Evolutionary conservation across 2,888 invertebrate species (phyloP).

Genomic region (Amorpha juglandis): DNA sequence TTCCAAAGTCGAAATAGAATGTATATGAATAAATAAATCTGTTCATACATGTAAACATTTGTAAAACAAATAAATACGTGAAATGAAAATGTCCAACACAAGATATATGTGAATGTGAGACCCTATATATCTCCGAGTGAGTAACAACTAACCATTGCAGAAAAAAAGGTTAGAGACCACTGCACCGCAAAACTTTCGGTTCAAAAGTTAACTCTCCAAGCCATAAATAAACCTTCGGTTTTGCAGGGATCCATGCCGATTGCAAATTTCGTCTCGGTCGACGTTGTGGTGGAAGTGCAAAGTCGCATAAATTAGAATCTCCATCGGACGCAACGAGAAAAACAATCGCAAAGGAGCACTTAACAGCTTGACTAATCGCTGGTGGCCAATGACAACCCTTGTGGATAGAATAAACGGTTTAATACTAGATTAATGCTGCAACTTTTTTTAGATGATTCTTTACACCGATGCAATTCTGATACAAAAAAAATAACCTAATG

Average conservation of each 20-base stretch:
- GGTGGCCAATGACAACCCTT: constrained; percentile 73
- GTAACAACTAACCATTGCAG: constrained; percentile 52
- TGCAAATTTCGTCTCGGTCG: constrained; percentile 69
- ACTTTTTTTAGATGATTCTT: constrained; percentile 34
- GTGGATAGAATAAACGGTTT: constrained; percentile 48
- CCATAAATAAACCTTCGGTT: constrained; percentile 84
- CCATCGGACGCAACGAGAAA: constrained; percentile 75
- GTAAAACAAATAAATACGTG: neutral
- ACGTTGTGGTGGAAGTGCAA: constrained; percentile 73
- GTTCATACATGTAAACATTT: neutral
- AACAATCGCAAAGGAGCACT: constrained; percentile 82
- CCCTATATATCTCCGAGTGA: constrained; percentile 4
- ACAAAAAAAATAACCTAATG: no score
- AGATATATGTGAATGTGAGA: constrained; percentile 51
- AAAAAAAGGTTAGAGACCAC: constrained; percentile 68
- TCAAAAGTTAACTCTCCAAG: constrained; percentile 73
- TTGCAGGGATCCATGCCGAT: constrained; percentile 78
- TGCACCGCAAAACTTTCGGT: constrained; percentile 76
- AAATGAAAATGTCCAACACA: constrained; percentile 23
- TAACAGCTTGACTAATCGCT: constrained; percentile 81
- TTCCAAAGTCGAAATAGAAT: neutral
- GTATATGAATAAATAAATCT: neutral
- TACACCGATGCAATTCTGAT: neutral
- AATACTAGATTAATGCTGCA: constrained; percentile 53
- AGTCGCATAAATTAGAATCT: constrained; percentile 83